A percentile compares a stretch with the other conserved stretches of the same genome.
Evolutionary conservation across 1,140 invertebrate genomes (phyloP).

Genomic region (Calephelis nemesis): DNA sequence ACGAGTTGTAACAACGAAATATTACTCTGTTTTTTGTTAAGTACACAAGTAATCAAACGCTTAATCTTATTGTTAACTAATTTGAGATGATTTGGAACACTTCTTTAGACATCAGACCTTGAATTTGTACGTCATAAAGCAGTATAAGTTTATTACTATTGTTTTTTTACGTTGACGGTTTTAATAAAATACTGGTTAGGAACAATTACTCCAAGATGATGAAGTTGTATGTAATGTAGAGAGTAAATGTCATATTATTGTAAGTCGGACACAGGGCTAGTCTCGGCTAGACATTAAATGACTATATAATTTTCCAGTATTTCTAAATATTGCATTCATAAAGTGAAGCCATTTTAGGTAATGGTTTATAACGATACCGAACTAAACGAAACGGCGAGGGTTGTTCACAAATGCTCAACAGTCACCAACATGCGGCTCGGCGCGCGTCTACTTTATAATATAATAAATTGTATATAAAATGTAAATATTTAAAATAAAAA

Average conservation of each 20-base stretch:
- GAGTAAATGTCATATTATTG: neutral
- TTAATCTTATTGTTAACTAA: conserved; percentile 3
- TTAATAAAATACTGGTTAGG: too few species aligned
- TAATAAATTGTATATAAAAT: conserved; percentile 74
- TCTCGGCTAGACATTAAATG: neutral
- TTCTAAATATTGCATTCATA: conserved; percentile 2
- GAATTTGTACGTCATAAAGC: neutral
- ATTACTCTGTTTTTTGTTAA: too few species aligned
- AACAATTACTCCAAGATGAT: too few species aligned
- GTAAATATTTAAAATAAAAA: conserved; percentile 75
- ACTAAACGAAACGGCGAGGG: conserved; percentile 29
- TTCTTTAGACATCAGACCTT: neutral
- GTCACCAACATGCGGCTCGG: conserved; percentile 43
- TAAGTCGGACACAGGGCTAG: neutral
- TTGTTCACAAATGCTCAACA: conserved; percentile 60
- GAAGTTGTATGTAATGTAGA: neutral
- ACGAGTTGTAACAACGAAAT: too few species aligned
- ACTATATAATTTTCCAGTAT: conserved; percentile 1
- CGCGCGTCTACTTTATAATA: conserved; percentile 38
- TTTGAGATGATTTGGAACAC: neutral
- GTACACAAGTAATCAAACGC: neutral
- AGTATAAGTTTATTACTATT: neutral
- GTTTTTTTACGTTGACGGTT: neutral
- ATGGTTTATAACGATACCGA: conserved; percentile 2
- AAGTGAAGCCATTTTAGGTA: neutral